These are phyloP conservation scores for Acheta domesticus DNA, from an alignment of 2,888 invertebrate species.

Conservation along the genomic window DNA sequence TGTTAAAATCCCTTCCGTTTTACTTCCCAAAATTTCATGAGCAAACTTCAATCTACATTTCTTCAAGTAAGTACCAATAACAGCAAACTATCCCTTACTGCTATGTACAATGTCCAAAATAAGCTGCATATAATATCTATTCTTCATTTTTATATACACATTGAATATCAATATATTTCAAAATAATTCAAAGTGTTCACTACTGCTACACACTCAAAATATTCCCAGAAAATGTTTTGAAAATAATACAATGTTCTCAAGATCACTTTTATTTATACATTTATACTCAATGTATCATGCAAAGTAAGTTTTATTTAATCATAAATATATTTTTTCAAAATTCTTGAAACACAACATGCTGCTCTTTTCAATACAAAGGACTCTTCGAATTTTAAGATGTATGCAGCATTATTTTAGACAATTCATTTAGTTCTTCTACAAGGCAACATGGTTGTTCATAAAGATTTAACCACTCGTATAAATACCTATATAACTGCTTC, in stretches of 20 bases:
- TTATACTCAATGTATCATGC: too few species aligned
- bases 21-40: background rate
- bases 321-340: too few species aligned
- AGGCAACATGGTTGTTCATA: conserved; percentile 29
- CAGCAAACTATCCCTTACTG: background rate
- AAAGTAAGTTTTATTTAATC: too few species aligned
- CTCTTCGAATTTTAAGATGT: background rate
- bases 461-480: background rate
- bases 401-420: conserved; percentile 10
- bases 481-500: conserved; percentile 22
- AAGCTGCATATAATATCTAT: background rate
- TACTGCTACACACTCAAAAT: too few species aligned
- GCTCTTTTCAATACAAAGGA: too few species aligned
- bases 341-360: too few species aligned
- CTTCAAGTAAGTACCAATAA: background rate
- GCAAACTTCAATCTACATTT: background rate
- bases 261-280: too few species aligned
- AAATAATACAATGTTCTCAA: too few species aligned
- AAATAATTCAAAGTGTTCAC: too few species aligned
- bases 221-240: too few species aligned
- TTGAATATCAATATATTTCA: too few species aligned
- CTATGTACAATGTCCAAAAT: conserved; percentile 4
- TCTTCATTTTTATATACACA: too few species aligned
- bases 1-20: background rate
- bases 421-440: conserved; percentile 11